A percentile compares a stretch with the other conserved stretches of the same genome.
These are phyloP conservation scores for Hemichromis elongatus DNA, from an alignment of 2,113 vertebrate species.

Conservation along the genomic window DNA sequence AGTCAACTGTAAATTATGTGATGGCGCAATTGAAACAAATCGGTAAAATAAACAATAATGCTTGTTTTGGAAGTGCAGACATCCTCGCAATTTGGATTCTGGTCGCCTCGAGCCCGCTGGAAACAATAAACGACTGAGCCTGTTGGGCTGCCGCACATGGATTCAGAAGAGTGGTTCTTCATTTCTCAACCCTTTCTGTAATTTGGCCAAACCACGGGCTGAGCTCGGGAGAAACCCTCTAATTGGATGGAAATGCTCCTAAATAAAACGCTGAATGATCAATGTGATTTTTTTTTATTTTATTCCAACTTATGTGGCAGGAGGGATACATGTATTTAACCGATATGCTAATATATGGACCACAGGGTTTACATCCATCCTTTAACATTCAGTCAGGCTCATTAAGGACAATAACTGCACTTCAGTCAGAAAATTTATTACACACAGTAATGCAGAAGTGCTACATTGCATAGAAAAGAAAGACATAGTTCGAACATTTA, in stretches of 20 bases:
- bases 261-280: neutral
- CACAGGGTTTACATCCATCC: neutral
- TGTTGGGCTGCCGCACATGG: slow-evolving; percentile 7
- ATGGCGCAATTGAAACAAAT: neutral
- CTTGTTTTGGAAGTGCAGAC: neutral
- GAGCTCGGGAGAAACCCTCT: neutral
- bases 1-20: neutral
- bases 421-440: neutral
- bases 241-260: slow-evolving; percentile 19
- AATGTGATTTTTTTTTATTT: neutral
- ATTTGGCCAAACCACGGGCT: slow-evolving; percentile 28
- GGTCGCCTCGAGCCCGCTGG: neutral
- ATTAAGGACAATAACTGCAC: neutral
- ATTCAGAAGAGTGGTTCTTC: slow-evolving; percentile 14
- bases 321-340: neutral
- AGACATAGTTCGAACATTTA: neutral
- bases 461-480: neutral
- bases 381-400: neutral
- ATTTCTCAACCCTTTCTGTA: slow-evolving; percentile 36
- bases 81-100: slow-evolving; percentile 3
- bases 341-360: neutral
- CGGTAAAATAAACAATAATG: slow-evolving; percentile 3
- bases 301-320: neutral
- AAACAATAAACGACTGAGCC: slow-evolving; percentile 19
- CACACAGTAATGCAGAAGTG: neutral